Evolutionary conservation across 2,113 vertebrate genomes (phyloP).

Genomic region (Zingel zingel): DNA sequence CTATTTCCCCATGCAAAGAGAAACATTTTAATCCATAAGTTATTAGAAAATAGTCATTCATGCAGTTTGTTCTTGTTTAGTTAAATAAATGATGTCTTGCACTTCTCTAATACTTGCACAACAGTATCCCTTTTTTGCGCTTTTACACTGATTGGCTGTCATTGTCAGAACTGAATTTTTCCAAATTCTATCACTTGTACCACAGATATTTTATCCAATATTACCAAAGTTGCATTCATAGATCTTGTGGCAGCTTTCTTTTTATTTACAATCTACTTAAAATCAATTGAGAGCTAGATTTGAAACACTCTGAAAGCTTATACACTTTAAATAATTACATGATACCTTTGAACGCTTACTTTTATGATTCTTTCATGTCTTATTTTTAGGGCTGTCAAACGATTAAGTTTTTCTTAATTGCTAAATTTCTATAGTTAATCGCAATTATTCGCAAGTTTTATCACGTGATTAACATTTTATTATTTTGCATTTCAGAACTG

Average conservation of each 20-base stretch:
- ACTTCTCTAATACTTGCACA: background rate
- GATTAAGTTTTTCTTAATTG: too few species aligned
- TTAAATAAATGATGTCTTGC: background rate
- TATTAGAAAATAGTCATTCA: conserved; percentile 17
- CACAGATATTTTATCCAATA: background rate
- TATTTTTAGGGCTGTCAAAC: background rate
- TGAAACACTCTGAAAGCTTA: background rate
- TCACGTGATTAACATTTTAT: too few species aligned
- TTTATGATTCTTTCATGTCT: background rate
- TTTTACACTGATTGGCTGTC: background rate
- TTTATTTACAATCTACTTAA: background rate
- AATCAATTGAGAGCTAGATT: background rate
- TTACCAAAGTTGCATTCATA: background rate
- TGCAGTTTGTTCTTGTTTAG: background rate
- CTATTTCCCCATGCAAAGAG: background rate
- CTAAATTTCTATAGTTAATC: too few species aligned
- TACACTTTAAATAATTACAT: background rate
- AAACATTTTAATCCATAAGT: conserved; percentile 7
- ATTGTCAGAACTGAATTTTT: background rate
- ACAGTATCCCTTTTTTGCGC: background rate
- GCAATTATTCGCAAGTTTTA: too few species aligned
- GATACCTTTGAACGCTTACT: background rate
- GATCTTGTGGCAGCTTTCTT: background rate
- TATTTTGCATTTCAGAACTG: too few species aligned
- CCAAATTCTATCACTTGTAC: background rate